Evolutionary conservation across 2,797 vertebrate genomes (phyloP).

Genomic region (Sebastes melanostomus): DNA sequence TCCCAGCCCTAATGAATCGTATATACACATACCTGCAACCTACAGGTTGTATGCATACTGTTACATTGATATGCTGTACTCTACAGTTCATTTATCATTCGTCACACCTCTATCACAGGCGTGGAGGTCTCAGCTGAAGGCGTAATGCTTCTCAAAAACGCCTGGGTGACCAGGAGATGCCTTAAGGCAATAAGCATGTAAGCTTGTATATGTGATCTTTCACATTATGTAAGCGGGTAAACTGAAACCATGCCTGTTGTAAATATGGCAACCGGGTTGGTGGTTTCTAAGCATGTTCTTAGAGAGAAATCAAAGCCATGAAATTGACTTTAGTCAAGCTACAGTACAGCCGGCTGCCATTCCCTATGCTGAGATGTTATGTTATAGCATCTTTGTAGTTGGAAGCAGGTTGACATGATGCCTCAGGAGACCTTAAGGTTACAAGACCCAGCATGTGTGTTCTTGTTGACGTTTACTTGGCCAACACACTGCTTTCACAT

Average conservation of each 20-base stretch:
- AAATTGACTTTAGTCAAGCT: constrained; percentile 33
- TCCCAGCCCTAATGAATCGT: background rate
- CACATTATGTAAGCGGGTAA: constrained; percentile 19
- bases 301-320: constrained; percentile 25
- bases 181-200: constrained; percentile 12
- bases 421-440: background rate
- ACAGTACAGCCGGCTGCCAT: background rate
- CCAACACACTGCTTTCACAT: background rate
- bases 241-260: constrained; percentile 10
- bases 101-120: constrained; percentile 20
- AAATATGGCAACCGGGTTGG: background rate
- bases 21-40: background rate
- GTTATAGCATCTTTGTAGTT: constrained; percentile 2
- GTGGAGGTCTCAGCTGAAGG: constrained; percentile 10
- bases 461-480: background rate
- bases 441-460: background rate
- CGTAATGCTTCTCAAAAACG: constrained; percentile 27
- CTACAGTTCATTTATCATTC: constrained; percentile 13
- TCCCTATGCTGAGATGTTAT: constrained; percentile 1
- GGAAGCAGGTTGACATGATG: background rate
- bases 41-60: constrained; percentile 1
- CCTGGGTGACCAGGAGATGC: background rate
- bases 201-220: constrained; percentile 20
- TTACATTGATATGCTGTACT: background rate
- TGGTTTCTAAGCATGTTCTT: constrained; percentile 21